Evolutionary conservation across 2,113 vertebrate species (phyloP).

Genomic region (Heptranchias perlo): DNA sequence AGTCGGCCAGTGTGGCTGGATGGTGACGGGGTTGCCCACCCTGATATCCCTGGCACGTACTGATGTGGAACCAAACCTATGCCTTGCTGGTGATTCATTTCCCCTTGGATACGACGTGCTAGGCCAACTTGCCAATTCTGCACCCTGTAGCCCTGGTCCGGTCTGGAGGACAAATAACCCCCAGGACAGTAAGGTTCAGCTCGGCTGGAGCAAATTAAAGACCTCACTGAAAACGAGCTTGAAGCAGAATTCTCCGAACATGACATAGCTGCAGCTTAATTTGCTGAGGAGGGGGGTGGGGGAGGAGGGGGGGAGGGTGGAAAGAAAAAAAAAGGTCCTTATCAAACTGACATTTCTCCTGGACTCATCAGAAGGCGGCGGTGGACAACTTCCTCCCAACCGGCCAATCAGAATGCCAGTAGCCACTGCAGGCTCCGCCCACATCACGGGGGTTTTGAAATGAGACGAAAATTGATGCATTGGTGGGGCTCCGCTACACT

Average conservation of each 20-base stretch:
- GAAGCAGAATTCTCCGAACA: slow-evolving; percentile 43
- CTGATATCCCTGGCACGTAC: slow-evolving; percentile 34
- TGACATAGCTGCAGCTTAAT: slow-evolving; percentile 45
- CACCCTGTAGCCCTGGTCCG: slow-evolving; percentile 38
- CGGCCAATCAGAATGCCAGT: slow-evolving; percentile 47
- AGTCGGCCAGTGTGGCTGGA: slow-evolving; percentile 32
- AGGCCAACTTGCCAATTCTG: slow-evolving; percentile 41
- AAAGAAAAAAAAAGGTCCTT: slow-evolving; percentile 35
- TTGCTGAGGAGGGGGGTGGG: slow-evolving; percentile 37
- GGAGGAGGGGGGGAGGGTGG: not conserved
- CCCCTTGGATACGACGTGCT: slow-evolving; percentile 31
- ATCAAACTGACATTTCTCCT: slow-evolving; percentile 43
- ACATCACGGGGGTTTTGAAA: slow-evolving; percentile 37
- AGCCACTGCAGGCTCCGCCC: slow-evolving; percentile 48
- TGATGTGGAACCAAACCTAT: slow-evolving; percentile 39
- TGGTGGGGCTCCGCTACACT: not conserved
- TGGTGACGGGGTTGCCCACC: slow-evolving; percentile 42
- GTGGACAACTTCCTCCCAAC: slow-evolving; percentile 43
- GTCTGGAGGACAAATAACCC: slow-evolving; percentile 18
- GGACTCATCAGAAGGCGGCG: slow-evolving; percentile 37
- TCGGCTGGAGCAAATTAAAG: slow-evolving; percentile 39
- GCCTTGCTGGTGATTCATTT: slow-evolving; percentile 42
- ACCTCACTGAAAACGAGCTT: slow-evolving; percentile 41
- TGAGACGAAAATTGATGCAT: slow-evolving; percentile 11
- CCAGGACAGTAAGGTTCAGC: slow-evolving; percentile 35